phyloP scores from a whole-genome alignment of 2,888 invertebrate species.

The Notodonta dromedarius region DNA sequence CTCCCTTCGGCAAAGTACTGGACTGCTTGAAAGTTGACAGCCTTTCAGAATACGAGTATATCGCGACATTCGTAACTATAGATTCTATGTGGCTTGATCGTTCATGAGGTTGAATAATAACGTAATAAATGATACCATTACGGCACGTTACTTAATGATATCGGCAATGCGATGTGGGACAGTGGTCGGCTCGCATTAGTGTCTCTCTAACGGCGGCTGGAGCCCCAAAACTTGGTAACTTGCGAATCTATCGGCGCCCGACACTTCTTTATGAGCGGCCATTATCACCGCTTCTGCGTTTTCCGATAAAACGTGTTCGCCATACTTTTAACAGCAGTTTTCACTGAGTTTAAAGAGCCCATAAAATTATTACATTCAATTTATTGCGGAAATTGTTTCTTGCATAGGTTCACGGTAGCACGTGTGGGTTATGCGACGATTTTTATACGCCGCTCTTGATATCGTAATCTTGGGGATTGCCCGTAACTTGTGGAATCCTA shows the following conservation, averaged over 20 bases:
- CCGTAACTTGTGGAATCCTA: slow-evolving; percentile 2
- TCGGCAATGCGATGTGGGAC: slow-evolving; percentile 53
- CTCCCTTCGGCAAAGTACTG: no score
- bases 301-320: slow-evolving; percentile 79
- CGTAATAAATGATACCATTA: no score
- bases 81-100: no score
- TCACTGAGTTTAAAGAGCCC: slow-evolving; percentile 67
- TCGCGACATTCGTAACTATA: no score
- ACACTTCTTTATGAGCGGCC: slow-evolving; percentile 78
- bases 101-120: no score
- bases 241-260: slow-evolving; percentile 76
- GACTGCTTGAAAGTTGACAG: no score
- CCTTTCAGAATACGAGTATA: no score
- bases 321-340: slow-evolving; percentile 74
- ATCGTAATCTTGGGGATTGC: neutral
- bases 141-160: slow-evolving; percentile 40
- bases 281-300: slow-evolving; percentile 79
- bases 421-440: slow-evolving; percentile 13
- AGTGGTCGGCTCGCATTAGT: slow-evolving; percentile 63
- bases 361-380: slow-evolving; percentile 75
- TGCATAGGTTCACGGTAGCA: slow-evolving; percentile 25
- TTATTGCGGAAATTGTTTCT: slow-evolving; percentile 47
- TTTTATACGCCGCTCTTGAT: slow-evolving; percentile 9
- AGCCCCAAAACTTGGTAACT: slow-evolving; percentile 77
- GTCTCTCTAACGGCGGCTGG: slow-evolving; percentile 72